These are phyloP conservation scores for Rutpela maculata DNA, from an alignment of 2,888 invertebrate genomes.

Conservation along the genomic window DNA sequence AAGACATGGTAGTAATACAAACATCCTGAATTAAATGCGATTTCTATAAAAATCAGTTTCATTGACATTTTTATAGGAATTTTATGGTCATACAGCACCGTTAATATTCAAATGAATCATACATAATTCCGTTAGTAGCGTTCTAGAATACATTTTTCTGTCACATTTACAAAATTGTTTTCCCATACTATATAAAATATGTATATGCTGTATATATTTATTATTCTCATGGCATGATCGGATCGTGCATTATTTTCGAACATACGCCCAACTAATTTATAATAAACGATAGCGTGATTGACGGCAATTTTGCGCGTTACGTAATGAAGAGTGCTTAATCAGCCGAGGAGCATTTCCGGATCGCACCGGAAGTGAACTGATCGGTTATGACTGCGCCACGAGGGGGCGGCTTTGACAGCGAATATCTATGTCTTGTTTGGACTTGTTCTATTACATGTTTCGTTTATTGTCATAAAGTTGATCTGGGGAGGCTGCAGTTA, in stretches of 20 bases:
- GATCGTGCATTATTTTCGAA: constrained; percentile 65
- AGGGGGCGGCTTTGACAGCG: constrained; percentile 47
- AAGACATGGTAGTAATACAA: constrained; percentile 56
- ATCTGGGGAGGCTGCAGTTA: constrained; percentile 38
- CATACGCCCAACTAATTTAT: constrained; percentile 69
- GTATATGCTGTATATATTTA: constrained; percentile 66
- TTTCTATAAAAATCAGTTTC: constrained; percentile 62
- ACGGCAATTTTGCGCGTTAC: constrained; percentile 65
- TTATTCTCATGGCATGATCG: constrained; percentile 66
- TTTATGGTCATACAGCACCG: constrained; percentile 61
- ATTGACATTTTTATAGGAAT: constrained; percentile 59
- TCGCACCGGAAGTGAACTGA: constrained; percentile 64
- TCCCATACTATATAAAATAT: constrained; percentile 70
- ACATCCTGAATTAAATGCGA: constrained; percentile 59
- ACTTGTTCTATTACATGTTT: constrained; percentile 45
- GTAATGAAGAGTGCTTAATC: constrained; percentile 71
- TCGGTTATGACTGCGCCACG: constrained; percentile 66
- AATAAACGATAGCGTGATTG: constrained; percentile 71
- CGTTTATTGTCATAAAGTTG: constrained; percentile 46
- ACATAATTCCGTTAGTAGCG: constrained; percentile 66
- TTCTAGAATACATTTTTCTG: constrained; percentile 67
- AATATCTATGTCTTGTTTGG: constrained; percentile 49
- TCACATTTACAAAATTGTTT: constrained; percentile 70
- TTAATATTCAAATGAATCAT: constrained; percentile 70
- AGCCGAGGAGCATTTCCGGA: constrained; percentile 69